Evolutionary conservation across 1,140 invertebrate species (phyloP), one percentile per base, ranked within the genome.

Genomic region (Amyelois transitella): DNA sequence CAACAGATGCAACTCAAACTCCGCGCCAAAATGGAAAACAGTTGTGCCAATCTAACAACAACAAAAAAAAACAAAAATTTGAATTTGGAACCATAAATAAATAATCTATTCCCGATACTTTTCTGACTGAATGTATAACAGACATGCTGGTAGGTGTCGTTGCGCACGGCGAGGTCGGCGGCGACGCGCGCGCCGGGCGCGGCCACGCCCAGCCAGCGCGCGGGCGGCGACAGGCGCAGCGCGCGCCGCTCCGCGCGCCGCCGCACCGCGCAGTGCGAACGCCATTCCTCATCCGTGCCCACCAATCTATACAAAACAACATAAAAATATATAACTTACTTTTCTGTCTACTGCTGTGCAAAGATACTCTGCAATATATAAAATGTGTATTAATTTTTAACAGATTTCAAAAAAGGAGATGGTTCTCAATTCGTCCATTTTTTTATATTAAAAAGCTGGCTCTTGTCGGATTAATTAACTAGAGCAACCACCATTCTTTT

Each of bases 121-220:
- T 28, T 12, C 25, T 12, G 5, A 28, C 25, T 12, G 12, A 28
- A 28, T 6, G 6, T 2, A 18, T 17, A 6, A 44, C 43, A 62
- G 20, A 82, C 79, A 51, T 69, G 53, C 21, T 75, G 60, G 24
- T 72, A 53, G 0, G 79, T 80, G 44, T 80, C 64, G 47, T 82
- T 82, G 14, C 18, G 18, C 0, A 80, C 22, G 0, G 47, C 18
- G 6, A 82, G 32, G 0, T 56, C 28, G 12, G 66, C 20, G 12
- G 43, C 18, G 8, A 83, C 24, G 22, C 20, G 44, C 5, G 60
- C 62, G 0, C 58, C 66, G 1, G 77, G 75, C 8, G 68, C 58
- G n/a, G 71, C 65, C 6, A 75, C 19, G 0, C 70, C 72, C 2
- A 77, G 64, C 74, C 74, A 77, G 3, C 12, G 12, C 22, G 25